Conservation (phyloP, 2,113 vertebrate species). For the Ellobius talpinus region DNA sequence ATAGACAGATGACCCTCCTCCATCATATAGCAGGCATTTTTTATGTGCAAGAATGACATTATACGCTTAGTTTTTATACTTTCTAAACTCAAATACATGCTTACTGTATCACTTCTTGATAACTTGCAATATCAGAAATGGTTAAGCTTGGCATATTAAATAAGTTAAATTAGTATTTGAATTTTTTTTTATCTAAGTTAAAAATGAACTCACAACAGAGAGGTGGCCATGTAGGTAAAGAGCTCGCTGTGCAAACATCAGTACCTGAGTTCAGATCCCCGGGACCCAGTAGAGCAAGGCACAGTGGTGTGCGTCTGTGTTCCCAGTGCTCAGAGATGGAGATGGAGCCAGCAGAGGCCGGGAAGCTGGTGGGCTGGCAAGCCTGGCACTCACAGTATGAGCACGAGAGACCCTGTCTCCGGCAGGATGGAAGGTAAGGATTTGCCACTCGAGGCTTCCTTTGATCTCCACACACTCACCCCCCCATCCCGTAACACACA, state of each 20-base stretch:
- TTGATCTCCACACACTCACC: background rate
- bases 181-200: constrained; percentile 40
- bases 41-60: background rate
- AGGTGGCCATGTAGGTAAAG: background rate
- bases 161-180: constrained; percentile 34
- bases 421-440: background rate
- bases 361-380: background rate
- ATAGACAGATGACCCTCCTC: no score
- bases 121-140: constrained; percentile 55
- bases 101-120: constrained; percentile 24
- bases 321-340: background rate
- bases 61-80: constrained; percentile 12
- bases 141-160: constrained; percentile 22
- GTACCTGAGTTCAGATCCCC: background rate
- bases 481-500: background rate
- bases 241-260: background rate
- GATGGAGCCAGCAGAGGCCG: background rate
- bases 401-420: background rate
- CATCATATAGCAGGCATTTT: background rate
- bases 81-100: background rate
- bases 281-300: background rate
- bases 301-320: background rate
- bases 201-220: constrained; percentile 32
- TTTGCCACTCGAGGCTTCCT: background rate
- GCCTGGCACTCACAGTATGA: background rate